A percentile compares a stretch with the other conserved stretches of the same genome.
These are phyloP conservation scores for Pinna nobilis DNA, from an alignment of 1,140 invertebrate genomes.

Conservation along the genomic window DNA sequence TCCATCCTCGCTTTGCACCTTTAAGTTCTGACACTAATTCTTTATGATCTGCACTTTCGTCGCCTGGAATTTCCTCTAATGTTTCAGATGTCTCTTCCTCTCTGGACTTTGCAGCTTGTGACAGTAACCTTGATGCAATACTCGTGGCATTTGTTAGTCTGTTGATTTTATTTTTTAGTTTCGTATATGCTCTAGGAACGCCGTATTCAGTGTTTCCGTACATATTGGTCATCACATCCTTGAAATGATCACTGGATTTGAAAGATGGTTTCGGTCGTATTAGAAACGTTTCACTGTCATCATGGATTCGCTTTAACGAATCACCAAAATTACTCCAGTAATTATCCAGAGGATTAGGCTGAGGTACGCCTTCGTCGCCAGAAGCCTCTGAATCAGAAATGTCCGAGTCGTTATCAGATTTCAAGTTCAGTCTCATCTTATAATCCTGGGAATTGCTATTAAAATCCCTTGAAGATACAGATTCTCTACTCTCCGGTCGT, in stretches of 20 bases:
- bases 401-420: too few relatives aligned
- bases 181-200: constrained; percentile 30
- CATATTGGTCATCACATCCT: constrained; percentile 53
- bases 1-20: constrained; percentile 53
- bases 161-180: constrained; percentile 39
- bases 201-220: constrained; percentile 54
- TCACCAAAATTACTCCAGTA: constrained; percentile 35
- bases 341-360: neutral
- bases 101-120: constrained; percentile 8
- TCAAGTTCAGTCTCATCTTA: too few relatives aligned
- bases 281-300: constrained; percentile 25
- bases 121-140: constrained; percentile 35
- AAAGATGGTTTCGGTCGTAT: constrained; percentile 43
- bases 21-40: constrained; percentile 21
- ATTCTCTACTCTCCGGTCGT: too few relatives aligned
- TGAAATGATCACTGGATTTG: constrained; percentile 50
- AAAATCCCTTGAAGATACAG: too few relatives aligned
- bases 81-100: neutral
- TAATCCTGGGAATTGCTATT: too few relatives aligned
- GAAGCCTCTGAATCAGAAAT: too few relatives aligned
- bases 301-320: constrained; percentile 31
- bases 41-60: constrained; percentile 31
- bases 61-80: neutral
- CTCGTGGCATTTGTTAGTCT: constrained; percentile 30
- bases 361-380: constrained; percentile 8